Percentiles rank a stretch among this genome's conserved stretches.
Conservation (phyloP, 1,140 invertebrate genomes). For the Paraescarpia echinospica region DNA sequence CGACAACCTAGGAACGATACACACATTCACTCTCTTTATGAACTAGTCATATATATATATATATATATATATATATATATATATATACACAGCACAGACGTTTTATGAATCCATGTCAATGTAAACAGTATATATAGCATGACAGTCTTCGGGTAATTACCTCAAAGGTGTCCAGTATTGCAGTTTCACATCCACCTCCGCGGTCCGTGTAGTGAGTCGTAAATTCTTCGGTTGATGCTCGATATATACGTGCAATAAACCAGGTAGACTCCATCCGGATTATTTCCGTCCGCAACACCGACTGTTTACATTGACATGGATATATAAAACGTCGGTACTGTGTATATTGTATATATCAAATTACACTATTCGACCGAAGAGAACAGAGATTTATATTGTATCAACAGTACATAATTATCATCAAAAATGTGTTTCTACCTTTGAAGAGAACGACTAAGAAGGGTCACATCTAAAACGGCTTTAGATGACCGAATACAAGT, state of each 20-base stretch:
- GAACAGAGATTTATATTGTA: background rate
- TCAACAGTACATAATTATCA: background rate
- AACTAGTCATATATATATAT: too few species aligned
- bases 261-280: background rate
- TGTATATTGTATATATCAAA: background rate
- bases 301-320: background rate
- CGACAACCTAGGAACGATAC: background rate
- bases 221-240: background rate
- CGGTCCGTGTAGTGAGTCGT: background rate
- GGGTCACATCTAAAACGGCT: background rate
- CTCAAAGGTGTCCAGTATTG: background rate
- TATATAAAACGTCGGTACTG: background rate
- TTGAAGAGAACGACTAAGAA: background rate
- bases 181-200: background rate
- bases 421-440: background rate
- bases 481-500: background rate
- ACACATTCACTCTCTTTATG: background rate
- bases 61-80: too few species aligned
- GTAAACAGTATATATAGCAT: background rate
- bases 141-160: background rate
- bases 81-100: too few species aligned
- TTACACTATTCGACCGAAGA: background rate
- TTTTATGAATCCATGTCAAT: too few species aligned
- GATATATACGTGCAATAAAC: background rate
- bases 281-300: background rate